Conservation (phyloP, 2,888 invertebrate species). For the Polymixis flavicincta region DNA sequence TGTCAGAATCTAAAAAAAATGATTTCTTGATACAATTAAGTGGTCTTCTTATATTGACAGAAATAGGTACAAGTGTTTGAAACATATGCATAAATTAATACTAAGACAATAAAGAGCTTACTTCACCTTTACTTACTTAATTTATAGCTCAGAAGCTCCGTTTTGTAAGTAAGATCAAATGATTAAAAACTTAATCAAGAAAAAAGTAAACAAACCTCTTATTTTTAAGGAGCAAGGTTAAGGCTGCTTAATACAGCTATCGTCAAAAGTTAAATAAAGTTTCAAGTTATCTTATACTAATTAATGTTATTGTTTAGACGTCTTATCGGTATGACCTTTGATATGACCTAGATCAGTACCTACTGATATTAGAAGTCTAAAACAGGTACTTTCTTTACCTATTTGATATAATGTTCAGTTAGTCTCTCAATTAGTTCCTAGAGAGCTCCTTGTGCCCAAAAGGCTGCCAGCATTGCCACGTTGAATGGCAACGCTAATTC, state of each 20-base stretch:
- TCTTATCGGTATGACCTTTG: not conserved
- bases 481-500: too few species aligned
- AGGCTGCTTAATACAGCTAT: not conserved
- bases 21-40: too few species aligned
- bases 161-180: conserved; percentile 8
- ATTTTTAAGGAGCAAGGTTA: not conserved
- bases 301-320: not conserved
- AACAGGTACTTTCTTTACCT: not conserved
- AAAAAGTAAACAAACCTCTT: not conserved
- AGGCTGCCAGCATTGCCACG: too few species aligned
- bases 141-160: not conserved
- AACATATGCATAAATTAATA: not conserved
- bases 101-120: not conserved
- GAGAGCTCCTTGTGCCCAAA: too few species aligned
- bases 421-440: too few species aligned
- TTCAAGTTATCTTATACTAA: not conserved
- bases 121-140: not conserved
- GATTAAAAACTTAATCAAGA: not conserved
- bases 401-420: not conserved
- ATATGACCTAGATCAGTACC: not conserved
- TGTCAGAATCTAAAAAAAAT: too few species aligned
- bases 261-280: not conserved
- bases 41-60: not conserved
- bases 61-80: not conserved
- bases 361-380: not conserved